These are phyloP conservation scores for Tetramorium parvispinum DNA, from an alignment of 1,140 invertebrate species.

Conservation along the genomic window DNA sequence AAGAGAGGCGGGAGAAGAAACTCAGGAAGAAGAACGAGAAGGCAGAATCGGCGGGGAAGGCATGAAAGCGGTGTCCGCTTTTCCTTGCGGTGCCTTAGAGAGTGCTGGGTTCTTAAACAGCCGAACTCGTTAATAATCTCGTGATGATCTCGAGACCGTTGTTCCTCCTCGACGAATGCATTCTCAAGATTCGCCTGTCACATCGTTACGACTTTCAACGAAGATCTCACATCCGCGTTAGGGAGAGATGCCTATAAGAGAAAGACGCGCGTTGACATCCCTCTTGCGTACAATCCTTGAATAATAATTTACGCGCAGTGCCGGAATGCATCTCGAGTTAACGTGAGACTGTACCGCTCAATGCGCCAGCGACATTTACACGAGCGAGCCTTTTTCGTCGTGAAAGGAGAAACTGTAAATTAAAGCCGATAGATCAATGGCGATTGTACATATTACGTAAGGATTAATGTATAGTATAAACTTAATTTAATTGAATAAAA, in stretches of 20 bases:
- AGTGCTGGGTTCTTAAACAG: neutral
- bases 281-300: slow-evolving; percentile 3
- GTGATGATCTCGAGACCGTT: neutral
- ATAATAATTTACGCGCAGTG: neutral
- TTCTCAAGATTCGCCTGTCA: neutral
- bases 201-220: neutral
- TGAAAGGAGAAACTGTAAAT: slow-evolving; percentile 21
- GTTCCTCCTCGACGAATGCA: neutral
- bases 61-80: neutral
- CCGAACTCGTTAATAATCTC: neutral
- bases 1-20: slow-evolving; percentile 7
- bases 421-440: neutral
- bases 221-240: slow-evolving; percentile 18
- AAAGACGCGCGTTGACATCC: neutral
- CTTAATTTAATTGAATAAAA: slow-evolving; percentile 15
- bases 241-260: neutral
- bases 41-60: neutral
- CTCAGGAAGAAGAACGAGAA: neutral
- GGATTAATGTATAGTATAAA: neutral
- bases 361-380: neutral
- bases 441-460: slow-evolving; percentile 22
- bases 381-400: neutral
- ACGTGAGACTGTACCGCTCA: neutral
- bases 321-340: slow-evolving; percentile 11
- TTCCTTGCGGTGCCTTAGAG: neutral